Base-by-base conservation (phyloP, 2,797 vertebrate species). In the Trematomus bernacchii region DNA sequence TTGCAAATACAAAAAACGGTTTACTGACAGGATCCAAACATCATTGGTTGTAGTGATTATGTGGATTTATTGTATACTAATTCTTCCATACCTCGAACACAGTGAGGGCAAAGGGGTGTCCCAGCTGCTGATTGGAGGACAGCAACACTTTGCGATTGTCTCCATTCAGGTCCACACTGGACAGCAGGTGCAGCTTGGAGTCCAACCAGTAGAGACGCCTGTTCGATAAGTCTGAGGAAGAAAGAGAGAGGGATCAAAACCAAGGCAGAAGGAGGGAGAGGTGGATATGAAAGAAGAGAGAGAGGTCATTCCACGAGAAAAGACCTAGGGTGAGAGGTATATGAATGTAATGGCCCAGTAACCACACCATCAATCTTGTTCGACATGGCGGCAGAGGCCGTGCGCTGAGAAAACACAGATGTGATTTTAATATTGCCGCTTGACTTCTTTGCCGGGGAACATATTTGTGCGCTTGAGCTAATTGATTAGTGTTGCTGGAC, bases 201-300 rank as follows among this genome's bases (percentile, higher is more conserved):
- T 99, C 98, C 59, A 99, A 97, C 98, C 98, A 99, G 89, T 99
- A 99, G n/a, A 99, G 93, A 87, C 97, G 97, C 83, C 96, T 96
- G 93, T 94, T 98, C 87, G 97, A 95, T 92, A 99, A 91, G 93
- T 99, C 98, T 99, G 93, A 13, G 12, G 55, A 21, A 71, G 30
- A 37, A 16, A 70, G 40, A 47, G 14, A 12, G 30, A 30, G 21
- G 15, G 64, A 69, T 61, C 30, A 75, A 73, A 83, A 59, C 21
- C 40, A 55, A 67, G 27, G 6, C 76, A 52, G 33, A 37, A 37
- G 52, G 62, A 64, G 8, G 55, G 42, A 48, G 55, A 33, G 19
- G 42, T 12, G n/a, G 43, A 74, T 61, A 58, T 16, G n/a, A 69
- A 80, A 50, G 18, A 63, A 80, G 66, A 74, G 43, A 76, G 70